These are phyloP conservation scores for Phymorhynchus buccinoides DNA, from an alignment of 1,140 invertebrate genomes.

Conservation along the genomic window DNA sequence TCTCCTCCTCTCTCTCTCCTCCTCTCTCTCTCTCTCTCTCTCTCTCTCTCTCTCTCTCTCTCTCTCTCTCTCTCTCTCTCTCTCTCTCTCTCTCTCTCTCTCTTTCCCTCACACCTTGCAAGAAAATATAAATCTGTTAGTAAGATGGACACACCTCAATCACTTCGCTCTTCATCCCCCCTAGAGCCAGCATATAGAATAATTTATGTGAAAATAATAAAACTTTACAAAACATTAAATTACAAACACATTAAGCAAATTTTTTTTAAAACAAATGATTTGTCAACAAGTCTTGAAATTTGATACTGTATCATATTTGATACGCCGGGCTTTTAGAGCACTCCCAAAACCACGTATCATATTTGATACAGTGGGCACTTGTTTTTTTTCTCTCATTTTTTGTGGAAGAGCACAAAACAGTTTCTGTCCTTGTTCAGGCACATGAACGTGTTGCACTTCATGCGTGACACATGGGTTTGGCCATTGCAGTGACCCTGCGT, in stretches of 20 bases:
- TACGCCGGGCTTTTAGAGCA: background rate
- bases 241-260: background rate
- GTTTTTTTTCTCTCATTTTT: background rate
- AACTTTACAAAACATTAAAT: background rate
- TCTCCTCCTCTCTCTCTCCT: no score
- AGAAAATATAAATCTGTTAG: no score
- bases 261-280: background rate
- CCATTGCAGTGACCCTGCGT: background rate
- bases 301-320: background rate
- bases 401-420: slow-evolving; percentile 40
- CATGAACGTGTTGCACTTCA: slow-evolving; percentile 30
- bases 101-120: no score
- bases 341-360: background rate
- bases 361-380: slow-evolving; percentile 14
- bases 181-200: background rate
- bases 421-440: slow-evolving; percentile 43
- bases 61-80: no score
- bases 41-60: no score
- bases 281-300: slow-evolving; percentile 1
- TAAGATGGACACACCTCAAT: no score
- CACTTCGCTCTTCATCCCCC: no score
- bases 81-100: no score
- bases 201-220: background rate
- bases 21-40: no score
- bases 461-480: slow-evolving; percentile 13